phyloP scores from a whole-genome alignment of 2,113 vertebrate genomes.

The Amphiprion percula region DNA sequence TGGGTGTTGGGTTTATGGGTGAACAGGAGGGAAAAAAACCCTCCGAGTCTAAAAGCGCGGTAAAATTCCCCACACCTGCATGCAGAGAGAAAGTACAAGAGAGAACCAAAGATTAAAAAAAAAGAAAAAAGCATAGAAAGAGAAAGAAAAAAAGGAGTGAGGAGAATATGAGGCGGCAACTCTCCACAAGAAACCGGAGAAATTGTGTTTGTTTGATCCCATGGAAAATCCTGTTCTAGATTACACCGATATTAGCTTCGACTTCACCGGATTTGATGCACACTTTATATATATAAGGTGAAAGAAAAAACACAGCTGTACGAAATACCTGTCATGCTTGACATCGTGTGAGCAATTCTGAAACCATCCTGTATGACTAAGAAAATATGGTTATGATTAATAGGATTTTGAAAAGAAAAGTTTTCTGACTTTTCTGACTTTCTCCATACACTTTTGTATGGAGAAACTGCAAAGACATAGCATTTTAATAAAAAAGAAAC shows the following conservation, averaged over 20 bases:
- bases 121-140: not conserved
- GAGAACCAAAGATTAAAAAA: not conserved
- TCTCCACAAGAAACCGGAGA: conserved; percentile 22
- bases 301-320: conserved; percentile 28
- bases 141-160: not conserved
- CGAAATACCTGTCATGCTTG: conserved; percentile 31
- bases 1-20: conserved; percentile 23
- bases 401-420: conserved; percentile 23
- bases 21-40: not conserved
- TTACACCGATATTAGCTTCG: not conserved
- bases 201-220: conserved; percentile 25
- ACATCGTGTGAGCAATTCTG: conserved; percentile 27
- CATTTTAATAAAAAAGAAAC: too few species aligned
- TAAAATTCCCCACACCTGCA: conserved; percentile 69
- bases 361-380: conserved; percentile 51
- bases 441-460: not conserved
- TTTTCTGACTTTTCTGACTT: conserved; percentile 5
- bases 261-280: not conserved
- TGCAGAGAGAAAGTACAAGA: conserved; percentile 40
- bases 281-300: not conserved
- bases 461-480: not conserved
- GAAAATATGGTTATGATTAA: conserved; percentile 19
- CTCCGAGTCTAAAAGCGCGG: not conserved
- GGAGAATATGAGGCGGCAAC: conserved; percentile 22
- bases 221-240: conserved; percentile 36